These are phyloP conservation scores for Isotomurus palustris DNA, from an alignment of 2,888 invertebrate species.

Conservation along the genomic window DNA sequence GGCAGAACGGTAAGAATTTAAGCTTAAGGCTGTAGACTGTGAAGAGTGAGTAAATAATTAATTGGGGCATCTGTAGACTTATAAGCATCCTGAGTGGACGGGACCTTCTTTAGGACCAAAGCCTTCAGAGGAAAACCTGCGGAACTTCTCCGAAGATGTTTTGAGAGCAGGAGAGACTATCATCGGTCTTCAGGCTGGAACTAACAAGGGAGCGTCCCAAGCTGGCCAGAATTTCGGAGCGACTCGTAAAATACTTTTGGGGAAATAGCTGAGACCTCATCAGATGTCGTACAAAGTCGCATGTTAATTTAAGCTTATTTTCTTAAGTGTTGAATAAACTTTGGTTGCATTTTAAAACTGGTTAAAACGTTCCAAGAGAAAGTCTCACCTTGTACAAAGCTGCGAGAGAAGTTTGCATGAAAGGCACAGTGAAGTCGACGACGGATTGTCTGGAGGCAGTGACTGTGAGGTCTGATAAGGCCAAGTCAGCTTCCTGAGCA, in stretches of 20 bases:
- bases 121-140: slow-evolving; percentile 77
- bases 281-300: no score
- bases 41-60: no score
- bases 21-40: neutral
- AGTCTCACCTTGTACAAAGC: slow-evolving; percentile 41
- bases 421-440: slow-evolving; percentile 43
- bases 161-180: slow-evolving; percentile 76
- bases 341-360: neutral
- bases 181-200: slow-evolving; percentile 82
- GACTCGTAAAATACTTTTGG: slow-evolving; percentile 70
- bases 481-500: slow-evolving; percentile 42
- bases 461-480: slow-evolving; percentile 42
- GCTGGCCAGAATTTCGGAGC: slow-evolving; percentile 84
- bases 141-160: slow-evolving; percentile 76
- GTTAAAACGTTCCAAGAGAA: neutral
- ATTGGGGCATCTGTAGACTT: slow-evolving; percentile 56
- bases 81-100: slow-evolving; percentile 77
- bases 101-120: slow-evolving; percentile 78
- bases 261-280: slow-evolving; percentile 47
- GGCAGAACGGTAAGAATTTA: slow-evolving; percentile 70
- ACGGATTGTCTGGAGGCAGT: slow-evolving; percentile 38
- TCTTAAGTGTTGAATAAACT: neutral
- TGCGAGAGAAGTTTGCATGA: slow-evolving; percentile 43
- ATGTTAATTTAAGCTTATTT: no score
- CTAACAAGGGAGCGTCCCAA: slow-evolving; percentile 77